Percentiles rank a stretch among this genome's conserved stretches.
Conservation (phyloP, 2,113 vertebrate genomes). For the Clarias magur region DNA sequence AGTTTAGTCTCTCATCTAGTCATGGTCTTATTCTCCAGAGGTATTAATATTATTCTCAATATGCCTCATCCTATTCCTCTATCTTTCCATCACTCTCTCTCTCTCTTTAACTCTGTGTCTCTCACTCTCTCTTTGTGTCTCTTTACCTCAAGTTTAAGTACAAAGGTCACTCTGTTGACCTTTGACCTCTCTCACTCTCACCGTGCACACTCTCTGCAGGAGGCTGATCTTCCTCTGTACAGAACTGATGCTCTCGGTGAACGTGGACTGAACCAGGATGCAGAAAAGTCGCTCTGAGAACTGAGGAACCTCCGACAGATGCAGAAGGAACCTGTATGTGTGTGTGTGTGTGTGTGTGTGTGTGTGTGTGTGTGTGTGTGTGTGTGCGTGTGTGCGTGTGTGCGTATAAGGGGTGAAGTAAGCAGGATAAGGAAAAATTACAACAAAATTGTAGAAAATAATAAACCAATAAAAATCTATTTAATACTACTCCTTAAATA, state of each 20-base stretch:
- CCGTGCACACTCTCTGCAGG: conserved; percentile 88
- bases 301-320: conserved; percentile 90
- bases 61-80: not conserved
- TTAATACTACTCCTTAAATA: not conserved
- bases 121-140: not conserved
- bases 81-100: not conserved
- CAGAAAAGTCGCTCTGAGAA: conserved; percentile 94
- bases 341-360: conserved; percentile 17
- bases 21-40: not conserved
- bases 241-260: conserved; percentile 87
- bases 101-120: not conserved
- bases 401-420: no score
- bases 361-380: conserved; percentile 1
- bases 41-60: no score
- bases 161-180: no score
- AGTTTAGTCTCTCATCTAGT: not conserved
- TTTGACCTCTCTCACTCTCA: conserved; percentile 61
- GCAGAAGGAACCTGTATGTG: conserved; percentile 85
- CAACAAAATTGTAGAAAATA: not conserved
- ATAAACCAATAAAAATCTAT: not conserved
- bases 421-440: not conserved
- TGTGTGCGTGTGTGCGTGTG: no score
- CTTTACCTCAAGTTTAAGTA: not conserved
- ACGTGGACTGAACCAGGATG: conserved; percentile 92
- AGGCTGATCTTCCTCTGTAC: conserved; percentile 87